Base-by-base conservation (phyloP, 2,113 vertebrate genomes). In the Sus scrofa region DNA sequence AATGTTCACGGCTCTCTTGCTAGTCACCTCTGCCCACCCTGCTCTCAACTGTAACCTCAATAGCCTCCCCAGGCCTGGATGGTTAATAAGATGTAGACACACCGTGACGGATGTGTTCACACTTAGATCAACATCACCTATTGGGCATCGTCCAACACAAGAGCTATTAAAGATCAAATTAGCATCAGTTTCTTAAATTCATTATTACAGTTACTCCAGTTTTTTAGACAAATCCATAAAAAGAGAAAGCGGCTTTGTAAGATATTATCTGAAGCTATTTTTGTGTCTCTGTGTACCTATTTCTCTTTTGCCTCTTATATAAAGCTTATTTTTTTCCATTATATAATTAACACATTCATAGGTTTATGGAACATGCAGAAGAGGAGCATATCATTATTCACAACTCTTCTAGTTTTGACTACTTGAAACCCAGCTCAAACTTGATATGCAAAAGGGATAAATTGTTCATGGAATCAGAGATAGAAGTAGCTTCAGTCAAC, bases 1-100 rank as follows among this genome's bases (percentile, higher is more conserved):
- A 97, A 74, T 89, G 85, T 62, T 97, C 67, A 92, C 95, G 83
- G 92, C 78, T 97, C 92, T 83, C 89, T 93, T 65, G 73, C 95
- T 90, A 83, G 93, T 89, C 94, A 79, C 86, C 84, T 87, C 91
- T 91, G 84, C 89, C 89, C 89, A 87, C 50, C 74, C 78, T 75
- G 85, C 89, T 85, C 85, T 95, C 70, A 60, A 3, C 65, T 83
- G 67, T 56, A 56, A 86, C 92, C 83, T 78, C 79, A 39, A 24
- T 58, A 2, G 54, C 44, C 44, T 92, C 84, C 62, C 52, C 14
- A 67, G 84, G 54, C 44, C 65, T 71, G 8, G 44, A 27, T 0
- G 0, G 68, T 60, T 84, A 95, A 32, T 26, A 30, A 62, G 75
- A 93, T 75, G 75, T 12, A 75, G 37, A 22, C 32, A 54, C 60